phyloP scores from a whole-genome alignment of 2,113 vertebrate species.

The Sula dactylatra region DNA sequence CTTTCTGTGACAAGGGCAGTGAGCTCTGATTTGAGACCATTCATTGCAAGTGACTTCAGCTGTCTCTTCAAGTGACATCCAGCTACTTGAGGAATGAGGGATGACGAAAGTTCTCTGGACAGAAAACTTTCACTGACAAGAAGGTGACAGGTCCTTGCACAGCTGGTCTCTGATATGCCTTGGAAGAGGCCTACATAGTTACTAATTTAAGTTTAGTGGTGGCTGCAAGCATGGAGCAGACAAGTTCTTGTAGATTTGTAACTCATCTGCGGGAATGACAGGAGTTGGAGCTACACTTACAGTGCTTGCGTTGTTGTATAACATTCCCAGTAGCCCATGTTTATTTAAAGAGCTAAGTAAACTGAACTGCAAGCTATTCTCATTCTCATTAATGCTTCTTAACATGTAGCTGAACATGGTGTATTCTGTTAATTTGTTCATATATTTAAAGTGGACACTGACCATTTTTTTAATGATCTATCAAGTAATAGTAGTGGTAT shows the following conservation, averaged over 20 bases:
- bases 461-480: constrained; percentile 27
- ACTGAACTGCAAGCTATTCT: constrained; percentile 59
- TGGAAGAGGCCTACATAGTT: constrained; percentile 80
- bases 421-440: constrained; percentile 53
- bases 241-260: constrained; percentile 69
- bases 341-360: constrained; percentile 72
- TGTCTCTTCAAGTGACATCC: constrained; percentile 95
- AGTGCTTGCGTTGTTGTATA: constrained; percentile 57
- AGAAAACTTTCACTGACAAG: constrained; percentile 95
- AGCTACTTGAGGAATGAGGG: constrained; percentile 85
- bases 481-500: background rate
- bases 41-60: constrained; percentile 93
- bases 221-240: constrained; percentile 71
- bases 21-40: constrained; percentile 94
- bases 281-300: constrained; percentile 63
- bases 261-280: constrained; percentile 68
- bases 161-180: constrained; percentile 85
- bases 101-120: constrained; percentile 92
- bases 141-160: constrained; percentile 92
- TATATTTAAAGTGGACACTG: constrained; percentile 34
- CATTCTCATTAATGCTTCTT: constrained; percentile 54
- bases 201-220: constrained; percentile 84
- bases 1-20: constrained; percentile 93
- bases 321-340: constrained; percentile 65
- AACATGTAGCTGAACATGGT: constrained; percentile 29